Base-by-base conservation (phyloP, 2,797 vertebrate genomes). In the Ptychobarbus kaznakovi region DNA sequence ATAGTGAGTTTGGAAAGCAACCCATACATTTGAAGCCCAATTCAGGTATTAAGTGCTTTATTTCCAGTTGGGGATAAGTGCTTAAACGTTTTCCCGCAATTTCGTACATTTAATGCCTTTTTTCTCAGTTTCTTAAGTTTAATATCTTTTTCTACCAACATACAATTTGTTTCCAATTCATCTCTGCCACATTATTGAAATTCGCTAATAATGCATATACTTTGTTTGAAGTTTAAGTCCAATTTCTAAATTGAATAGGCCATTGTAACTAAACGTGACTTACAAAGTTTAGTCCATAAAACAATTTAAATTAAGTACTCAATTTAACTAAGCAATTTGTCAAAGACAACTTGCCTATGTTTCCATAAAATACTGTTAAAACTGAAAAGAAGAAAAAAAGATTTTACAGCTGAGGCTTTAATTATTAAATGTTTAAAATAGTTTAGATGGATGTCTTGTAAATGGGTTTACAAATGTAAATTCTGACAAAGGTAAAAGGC, bases 41-140 rank as follows among this genome's bases (percentile, higher is more conserved):
- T 63, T 78, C 56, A 79, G 76, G 76, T 63, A 63, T 56, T 69
- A 53, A 53, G 65, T 7, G 69, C 38, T 72, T 82, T 82, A 44
- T 73, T 82, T 58, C 53, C 40, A 46, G n/a, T n/a, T 44, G 80
- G n/a, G 16, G 38, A 58, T 44, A 78, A 78, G 22, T 16, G 38
- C 38, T 78, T 78, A 1, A 78, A 16, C 1, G 9, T 69, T 40
- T 40, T 10, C 28, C 28, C 35, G 4, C 8, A 0, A 4, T 78
- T 78, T 78, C 13, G 28, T 18, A 28, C 22, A n/a, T 20, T 63
- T 18, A 32, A 22, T n/a, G 20, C 38, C 22, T 20, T 69, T 49
- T 80, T 58, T 35, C 35, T 5, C 18, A 4, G 13, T 61, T 78
- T 61, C 4, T 25, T 10, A 42, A 56, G 38, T 61, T 42, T 3